phyloP scores from a whole-genome alignment of 2,113 vertebrate species.

The Pao palembangensis region DNA sequence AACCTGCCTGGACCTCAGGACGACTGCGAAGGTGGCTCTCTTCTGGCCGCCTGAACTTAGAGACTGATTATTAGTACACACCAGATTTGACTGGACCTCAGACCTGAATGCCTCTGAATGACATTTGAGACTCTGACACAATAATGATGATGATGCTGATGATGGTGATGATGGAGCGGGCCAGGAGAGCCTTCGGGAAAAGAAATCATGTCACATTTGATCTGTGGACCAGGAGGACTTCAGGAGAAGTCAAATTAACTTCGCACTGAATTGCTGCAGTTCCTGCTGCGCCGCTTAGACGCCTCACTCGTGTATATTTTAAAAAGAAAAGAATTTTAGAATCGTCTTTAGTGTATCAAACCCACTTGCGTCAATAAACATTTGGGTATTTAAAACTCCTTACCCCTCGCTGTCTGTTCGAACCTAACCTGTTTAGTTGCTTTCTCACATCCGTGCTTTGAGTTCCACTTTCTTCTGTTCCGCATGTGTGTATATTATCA shows the following conservation, averaged over 20 bases:
- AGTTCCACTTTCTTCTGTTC: constrained; percentile 79
- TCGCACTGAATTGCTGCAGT: constrained; percentile 52
- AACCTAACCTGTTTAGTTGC: constrained; percentile 68
- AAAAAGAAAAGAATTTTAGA: constrained; percentile 68
- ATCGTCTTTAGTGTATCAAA: constrained; percentile 77
- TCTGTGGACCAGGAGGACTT: constrained; percentile 58
- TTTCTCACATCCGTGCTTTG: constrained; percentile 82
- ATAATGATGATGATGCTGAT: constrained; percentile 1
- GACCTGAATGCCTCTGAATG: constrained; percentile 33
- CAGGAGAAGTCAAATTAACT: constrained; percentile 45
- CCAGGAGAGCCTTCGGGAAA: constrained; percentile 26
- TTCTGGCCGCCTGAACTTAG: constrained; percentile 24
- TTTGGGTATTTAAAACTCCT: constrained; percentile 74
- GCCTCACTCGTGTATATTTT: constrained; percentile 72
- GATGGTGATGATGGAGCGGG: constrained; percentile 8
- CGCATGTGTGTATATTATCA: constrained; percentile 89
- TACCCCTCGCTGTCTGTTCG: constrained; percentile 43
- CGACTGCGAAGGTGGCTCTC: constrained; percentile 34
- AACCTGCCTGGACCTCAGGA: constrained; percentile 40
- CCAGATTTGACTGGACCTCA: constrained; percentile 34
- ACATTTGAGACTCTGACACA: constrained; percentile 12
- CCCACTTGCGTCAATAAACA: constrained; percentile 67
- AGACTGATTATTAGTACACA: constrained; percentile 40
- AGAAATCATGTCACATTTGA: constrained; percentile 36
- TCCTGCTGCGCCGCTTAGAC: constrained; percentile 39